Base-by-base conservation (phyloP, 2,113 vertebrate species). In the Phalacrocorax pelagicus region DNA sequence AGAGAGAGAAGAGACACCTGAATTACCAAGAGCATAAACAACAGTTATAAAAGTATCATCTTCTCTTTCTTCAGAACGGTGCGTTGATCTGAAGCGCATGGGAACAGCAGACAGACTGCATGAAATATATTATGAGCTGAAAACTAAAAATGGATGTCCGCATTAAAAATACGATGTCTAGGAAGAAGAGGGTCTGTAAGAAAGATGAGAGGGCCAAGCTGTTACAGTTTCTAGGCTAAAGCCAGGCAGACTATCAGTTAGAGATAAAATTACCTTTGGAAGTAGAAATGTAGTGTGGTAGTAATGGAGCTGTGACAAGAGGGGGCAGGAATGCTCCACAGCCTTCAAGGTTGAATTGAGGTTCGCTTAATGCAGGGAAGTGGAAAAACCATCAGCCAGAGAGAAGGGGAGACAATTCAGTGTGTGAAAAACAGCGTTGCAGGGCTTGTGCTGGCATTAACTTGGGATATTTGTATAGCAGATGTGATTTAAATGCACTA, bases 311-410 rank as follows among this genome's bases (percentile, higher is more conserved):
- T 62, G 69, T 59, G 75, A 91, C 74, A 85, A 88, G 87, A 96
- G 90, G 49, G 95, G 80, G 74, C 79, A 96, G 92, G 83, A 96
- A 91, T 19, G 55, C 59, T 73, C 63, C 70, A 63, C 69, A 40
- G 38, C 12, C 55, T 15, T 69, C 11, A 14, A 23, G 42, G 58
- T 40, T 81, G 40, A 29, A 0, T 3, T 21, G 54, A 73, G 70
- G n/a, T 69, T 86, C 30, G 3, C 55, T 63, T 26, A 15, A 6
- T 32, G 17, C 29, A 6, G 59, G 23, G 21, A 9, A 81, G 44
- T 9, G 20, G 58, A 58, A 72, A 34, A 89, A 18, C 55, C 65
- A 54, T 52, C 29, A 26, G 52, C 29, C n/a, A 6, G n/a, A 46
- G 38, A 40, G 49, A 2, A 66, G 30, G 23, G 27, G 24, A 58